Base-by-base conservation (phyloP, 2,113 vertebrate species). In the Nycticebus coucang region DNA sequence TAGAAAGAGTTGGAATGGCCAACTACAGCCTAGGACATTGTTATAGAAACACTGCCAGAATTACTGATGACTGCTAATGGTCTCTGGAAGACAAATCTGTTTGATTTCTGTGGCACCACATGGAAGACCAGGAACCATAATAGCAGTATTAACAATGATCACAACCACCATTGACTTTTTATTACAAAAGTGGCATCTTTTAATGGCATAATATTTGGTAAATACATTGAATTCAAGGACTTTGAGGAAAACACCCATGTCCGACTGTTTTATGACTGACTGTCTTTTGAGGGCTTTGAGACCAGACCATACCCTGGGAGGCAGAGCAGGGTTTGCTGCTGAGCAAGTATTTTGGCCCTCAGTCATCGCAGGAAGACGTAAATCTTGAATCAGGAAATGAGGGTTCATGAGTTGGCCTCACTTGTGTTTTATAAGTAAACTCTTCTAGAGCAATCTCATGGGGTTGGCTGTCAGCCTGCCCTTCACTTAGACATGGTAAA, bases 21-120 rank as follows among this genome's bases (percentile, higher is more conserved):
- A 30, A 2, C 30, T 2, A 5, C 35, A 57, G 60, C 15, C 60
- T 90, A 26, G 33, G 0, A 7, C n/a, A 64, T 3, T 3, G 60
- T 69, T 8, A 14, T 0, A 28, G 7, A 4, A 7, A 55, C 4
- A 19, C 8, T 5, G 0, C 9, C 24, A 14, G 22, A 53, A 3
- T 17, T 5, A n/a, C 57, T 0, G 1, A 9, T 35, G 41, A 5
- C 1, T 0, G 1, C 55, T 7, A 2, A 11, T 3, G 9, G 35
- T n/a, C 57, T 57, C 41, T 19, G 68, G n/a, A 41, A 11, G 1
- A 3, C 1, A 14, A 28, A 0, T 53, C 22, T 22, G 37, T 57
- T 55, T n/a, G 41, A 5, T 57, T 41, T 64, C 55, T 37, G 60
- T 18, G 33, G 60, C 2, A 5, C 6, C 33, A 18, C 1, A 0